Evolutionary conservation across 2,888 invertebrate genomes (phyloP).

Genomic region (Agrotis segetum): DNA sequence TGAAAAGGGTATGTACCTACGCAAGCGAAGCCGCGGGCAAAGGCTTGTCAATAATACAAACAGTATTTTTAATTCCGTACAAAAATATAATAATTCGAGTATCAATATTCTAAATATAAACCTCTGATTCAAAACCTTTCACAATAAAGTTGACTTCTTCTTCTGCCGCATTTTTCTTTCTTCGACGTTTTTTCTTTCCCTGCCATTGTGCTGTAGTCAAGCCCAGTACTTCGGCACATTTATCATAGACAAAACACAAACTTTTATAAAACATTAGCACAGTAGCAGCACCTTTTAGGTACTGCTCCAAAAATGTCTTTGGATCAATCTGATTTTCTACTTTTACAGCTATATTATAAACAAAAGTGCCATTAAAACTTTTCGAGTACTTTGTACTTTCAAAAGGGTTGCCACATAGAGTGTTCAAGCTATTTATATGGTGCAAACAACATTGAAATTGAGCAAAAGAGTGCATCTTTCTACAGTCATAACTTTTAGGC

Average conservation of each 20-base stretch:
- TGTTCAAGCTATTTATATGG: slow-evolving; percentile 92
- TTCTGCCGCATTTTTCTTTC: slow-evolving; percentile 71
- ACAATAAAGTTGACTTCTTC: slow-evolving; percentile 80
- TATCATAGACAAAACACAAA: slow-evolving; percentile 73
- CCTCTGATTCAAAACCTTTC: slow-evolving; percentile 86
- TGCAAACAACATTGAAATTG: slow-evolving; percentile 92
- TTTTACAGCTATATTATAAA: slow-evolving; percentile 93
- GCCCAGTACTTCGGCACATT: slow-evolving; percentile 73
- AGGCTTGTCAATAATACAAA: slow-evolving; percentile 4
- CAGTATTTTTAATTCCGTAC: background rate
- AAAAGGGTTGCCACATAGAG: slow-evolving; percentile 92
- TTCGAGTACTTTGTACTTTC: slow-evolving; percentile 90
- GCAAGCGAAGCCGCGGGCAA: too few species aligned
- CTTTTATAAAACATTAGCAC: slow-evolving; percentile 83
- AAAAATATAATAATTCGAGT: slow-evolving; percentile 12
- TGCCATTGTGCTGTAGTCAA: slow-evolving; percentile 73
- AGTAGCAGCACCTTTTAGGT: slow-evolving; percentile 81
- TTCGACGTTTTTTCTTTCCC: slow-evolving; percentile 74
- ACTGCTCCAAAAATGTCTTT: slow-evolving; percentile 88
- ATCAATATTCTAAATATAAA: slow-evolving; percentile 69
- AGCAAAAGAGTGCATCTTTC: slow-evolving; percentile 92
- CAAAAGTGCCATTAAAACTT: slow-evolving; percentile 94
- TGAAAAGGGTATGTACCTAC: too few species aligned
- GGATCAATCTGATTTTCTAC: slow-evolving; percentile 91
- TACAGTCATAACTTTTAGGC: slow-evolving; percentile 90